Base-by-base conservation (phyloP, 2,797 vertebrate species). In the Rhadinocentrus ornatus region DNA sequence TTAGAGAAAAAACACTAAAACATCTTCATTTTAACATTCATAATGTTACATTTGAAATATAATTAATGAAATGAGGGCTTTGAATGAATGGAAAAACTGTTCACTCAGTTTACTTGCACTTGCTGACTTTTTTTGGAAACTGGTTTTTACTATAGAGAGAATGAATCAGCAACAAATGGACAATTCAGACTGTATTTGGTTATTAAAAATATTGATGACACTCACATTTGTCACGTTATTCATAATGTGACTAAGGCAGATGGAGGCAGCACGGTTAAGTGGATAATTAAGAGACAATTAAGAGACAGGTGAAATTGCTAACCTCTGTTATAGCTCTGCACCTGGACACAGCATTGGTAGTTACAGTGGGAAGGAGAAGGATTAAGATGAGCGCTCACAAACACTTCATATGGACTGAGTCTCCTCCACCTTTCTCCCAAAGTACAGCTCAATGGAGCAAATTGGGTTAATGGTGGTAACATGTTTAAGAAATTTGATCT, bases 351-450 rank as follows among this genome's bases (percentile, higher is more conserved):
- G 52, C 61, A 70, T 15, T 10, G 37, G 31, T 22, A 32, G 53
- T 7, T 62, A 24, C 74, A 72, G 64, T 65, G 29, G 61, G 58
- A 75, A 46, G 59, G 59, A 55, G 64, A 66, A 65, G 60, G 76
- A 82, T 82, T 79, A 85, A 74, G 57, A 20, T 63, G 76, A 76
- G 46, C 54, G 68, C 56, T 54, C 15, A 16, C 44, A 66, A 48
- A 73, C 58, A 34, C 37, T 18, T 56, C n/a, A 68, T 58, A 48
- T 53, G 10, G 11, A 6, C 22, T 31, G 27, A 8, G 27, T 16
- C 26, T 7, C 26, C 52, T 26, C 52, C 24, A 12, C 3, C 52
- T 18, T 29, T 18, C 15, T 29, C 27, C 53, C 6, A 55, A 27
- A 55, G 53, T 18, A 48, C n/a, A 54, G 52, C 52, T 39, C 5